Base-by-base conservation (phyloP, 2,113 vertebrate genomes). In the Rousettus leschenaultii region DNA sequence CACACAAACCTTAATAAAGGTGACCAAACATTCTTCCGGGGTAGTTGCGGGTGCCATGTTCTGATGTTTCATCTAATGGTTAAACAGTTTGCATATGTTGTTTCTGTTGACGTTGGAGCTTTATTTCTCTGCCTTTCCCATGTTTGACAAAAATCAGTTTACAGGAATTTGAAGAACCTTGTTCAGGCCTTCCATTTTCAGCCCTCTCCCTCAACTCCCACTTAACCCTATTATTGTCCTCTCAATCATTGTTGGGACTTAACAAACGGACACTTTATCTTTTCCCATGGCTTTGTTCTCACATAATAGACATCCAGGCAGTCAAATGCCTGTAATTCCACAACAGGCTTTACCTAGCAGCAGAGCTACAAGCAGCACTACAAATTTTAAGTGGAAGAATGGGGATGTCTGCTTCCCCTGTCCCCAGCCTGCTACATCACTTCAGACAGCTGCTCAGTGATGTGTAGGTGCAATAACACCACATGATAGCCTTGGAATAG, bases 1-100 rank as follows among this genome's bases (percentile, higher is more conserved):
- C 75, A 53, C 51, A 35, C 61, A 77, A 19, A 80, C 53, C 45
- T 91, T 90, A 53, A 80, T 84, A 93, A 96, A 94, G 63, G 40
- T 43, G 45, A 90, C 43, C 80, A 66, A 71, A 74, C 33, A 48
- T 57, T 82, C 75, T 91, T 87, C 66, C 26, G 0, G 26, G 63
- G 6, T 59, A 71, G 30, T 22, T 93, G 70, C 45, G 16, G 63
- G 63, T 38, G 40, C 53, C 35, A 1, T 28, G 14, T 77, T 87
- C 63, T 94, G 35, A 51, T 43, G 26, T 94, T 87, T 84, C 59
- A 14, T 43, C 89, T 88, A 33, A 38, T 24, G 16, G 35, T 33
- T 84, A 86, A 80, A 82, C 61, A 38, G 45, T 30, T 92, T 78
- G 30, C 13, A 53, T 74, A 45, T 33, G 55, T 77, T 80, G 45